These are phyloP conservation scores for Chloropsis hardwickii DNA, from an alignment of 2,113 vertebrate species.

Conservation along the genomic window DNA sequence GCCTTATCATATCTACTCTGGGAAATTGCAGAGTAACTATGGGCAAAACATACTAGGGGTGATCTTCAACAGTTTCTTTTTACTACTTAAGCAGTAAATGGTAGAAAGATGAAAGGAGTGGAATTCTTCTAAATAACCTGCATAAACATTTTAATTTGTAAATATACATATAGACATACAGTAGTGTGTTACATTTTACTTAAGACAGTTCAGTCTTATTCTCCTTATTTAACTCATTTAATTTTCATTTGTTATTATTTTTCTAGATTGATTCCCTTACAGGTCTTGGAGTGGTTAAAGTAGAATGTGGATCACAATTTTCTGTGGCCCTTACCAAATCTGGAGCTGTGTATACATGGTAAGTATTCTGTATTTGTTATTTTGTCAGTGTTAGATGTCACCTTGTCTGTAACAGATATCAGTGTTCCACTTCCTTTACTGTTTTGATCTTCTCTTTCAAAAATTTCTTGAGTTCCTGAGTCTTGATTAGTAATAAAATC, in stretches of 20 bases:
- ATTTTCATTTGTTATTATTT: not conserved
- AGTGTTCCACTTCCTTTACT: not conserved
- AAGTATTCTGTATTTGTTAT: not conserved
- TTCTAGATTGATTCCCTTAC: conserved; percentile 95
- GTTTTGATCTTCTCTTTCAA: not conserved
- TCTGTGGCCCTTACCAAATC: conserved; percentile 97
- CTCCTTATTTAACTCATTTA: not conserved
- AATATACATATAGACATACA: not conserved
- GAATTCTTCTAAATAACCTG: not conserved
- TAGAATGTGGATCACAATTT: conserved; percentile 98
- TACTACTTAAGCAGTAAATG: not conserved
- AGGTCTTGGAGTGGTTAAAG: conserved; percentile 94
- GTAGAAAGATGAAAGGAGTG: not conserved
- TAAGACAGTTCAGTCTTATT: not conserved
- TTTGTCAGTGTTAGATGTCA: not conserved
- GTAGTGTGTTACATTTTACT: not conserved
- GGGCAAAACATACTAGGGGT: not conserved
- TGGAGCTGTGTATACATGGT: conserved; percentile 96
- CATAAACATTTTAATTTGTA: not conserved
- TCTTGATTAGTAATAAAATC: not conserved
- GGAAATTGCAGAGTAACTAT: not conserved
- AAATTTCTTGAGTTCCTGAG: not conserved
- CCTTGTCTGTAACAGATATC: not conserved
- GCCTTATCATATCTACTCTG: not conserved
- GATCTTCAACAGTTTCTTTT: not conserved